These are phyloP conservation scores for Neelides sp. DNA, from an alignment of 1,140 invertebrate genomes.

Conservation along the genomic window DNA sequence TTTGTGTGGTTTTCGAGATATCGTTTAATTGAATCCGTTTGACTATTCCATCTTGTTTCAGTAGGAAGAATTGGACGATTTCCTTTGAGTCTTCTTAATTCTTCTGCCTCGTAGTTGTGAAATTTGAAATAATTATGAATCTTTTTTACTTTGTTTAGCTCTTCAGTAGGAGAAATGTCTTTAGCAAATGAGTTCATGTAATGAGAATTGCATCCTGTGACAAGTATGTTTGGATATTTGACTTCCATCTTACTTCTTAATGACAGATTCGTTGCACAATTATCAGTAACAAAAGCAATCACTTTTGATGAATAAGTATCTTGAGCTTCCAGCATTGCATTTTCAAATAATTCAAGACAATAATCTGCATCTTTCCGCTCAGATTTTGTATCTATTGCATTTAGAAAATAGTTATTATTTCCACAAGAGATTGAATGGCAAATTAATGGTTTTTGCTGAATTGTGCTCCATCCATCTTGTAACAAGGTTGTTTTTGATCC, in stretches of 20 bases:
- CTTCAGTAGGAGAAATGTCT: neutral
- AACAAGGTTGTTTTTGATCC: conserved; percentile 5
- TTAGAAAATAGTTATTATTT: conserved; percentile 3
- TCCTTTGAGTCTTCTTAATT: conserved; percentile 5
- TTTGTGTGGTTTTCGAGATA: conserved; percentile 15
- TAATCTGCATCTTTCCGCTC: conserved; percentile 11
- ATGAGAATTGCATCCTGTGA: conserved; percentile 17
- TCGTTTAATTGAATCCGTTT: neutral
- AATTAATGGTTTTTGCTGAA: conserved; percentile 3
- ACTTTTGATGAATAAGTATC: neutral
- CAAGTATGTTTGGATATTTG: neutral
- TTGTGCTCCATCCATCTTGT: conserved; percentile 19
- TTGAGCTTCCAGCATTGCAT: neutral
- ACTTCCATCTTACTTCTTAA: neutral
- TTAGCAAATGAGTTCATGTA: conserved; percentile 14
- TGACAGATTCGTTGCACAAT: conserved; percentile 6
- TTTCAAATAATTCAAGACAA: conserved; percentile 2
- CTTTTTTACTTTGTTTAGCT: neutral
- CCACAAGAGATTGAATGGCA: conserved; percentile 5
- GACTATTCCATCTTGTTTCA: conserved; percentile 16
- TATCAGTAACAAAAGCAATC: conserved; percentile 12
- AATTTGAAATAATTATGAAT: conserved; percentile 11
- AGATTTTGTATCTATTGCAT: conserved; percentile 4
- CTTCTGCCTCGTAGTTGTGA: conserved; percentile 2
- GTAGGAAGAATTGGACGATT: conserved; percentile 2